Evolutionary conservation across 2,888 invertebrate species (phyloP), one percentile per base, ranked within the genome.

Genomic region (Corythucha ciliata): DNA sequence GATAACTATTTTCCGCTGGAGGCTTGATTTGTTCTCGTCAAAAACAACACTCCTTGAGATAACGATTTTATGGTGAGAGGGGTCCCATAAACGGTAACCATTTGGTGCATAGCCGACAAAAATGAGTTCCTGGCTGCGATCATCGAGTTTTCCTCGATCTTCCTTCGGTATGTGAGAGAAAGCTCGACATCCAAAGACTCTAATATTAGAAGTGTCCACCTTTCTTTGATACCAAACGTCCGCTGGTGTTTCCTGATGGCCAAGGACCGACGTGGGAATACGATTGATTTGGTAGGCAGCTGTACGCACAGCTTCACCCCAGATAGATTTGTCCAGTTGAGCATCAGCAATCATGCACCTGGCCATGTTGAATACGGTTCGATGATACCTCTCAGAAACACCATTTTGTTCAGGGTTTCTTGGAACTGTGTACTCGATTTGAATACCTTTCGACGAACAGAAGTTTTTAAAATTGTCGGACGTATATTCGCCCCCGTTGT

Each of bases 291-390:
- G 26, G 49, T 64, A 64, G 22, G 59, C 46, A 32, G 63, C 56
- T 32, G 54, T 52, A 16, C 48, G 27, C 4, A 59, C 52, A 26
- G 66, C 66, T 54, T 67, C 63, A 36, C 62, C 63, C 63, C 63
- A 65, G 49, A 64, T 45, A 21, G 58, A 26, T 55, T 62, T 62
- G 12, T 29, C 12, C 12, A 61, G 8, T 16, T 48, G 33, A 1
- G 58, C 53, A 16, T 64, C 62, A 45, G 58, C 56, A 14, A 66
- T 34, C 55, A 64, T 42, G 26, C 54, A 50, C 37, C 61, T 48
- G 18, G 57, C 53, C 46, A 59, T 62, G 29, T 59, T 57, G 33
- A 61, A 21, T 34, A 63, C 10, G 8, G 61, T 62, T 50, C 56
- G 18, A 27, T 54, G 55, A n/a, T 52, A 12, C 10, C 54, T 24